Evolutionary conservation across 2,888 invertebrate species (phyloP).

Genomic region (Linnaemya tessellans): DNA sequence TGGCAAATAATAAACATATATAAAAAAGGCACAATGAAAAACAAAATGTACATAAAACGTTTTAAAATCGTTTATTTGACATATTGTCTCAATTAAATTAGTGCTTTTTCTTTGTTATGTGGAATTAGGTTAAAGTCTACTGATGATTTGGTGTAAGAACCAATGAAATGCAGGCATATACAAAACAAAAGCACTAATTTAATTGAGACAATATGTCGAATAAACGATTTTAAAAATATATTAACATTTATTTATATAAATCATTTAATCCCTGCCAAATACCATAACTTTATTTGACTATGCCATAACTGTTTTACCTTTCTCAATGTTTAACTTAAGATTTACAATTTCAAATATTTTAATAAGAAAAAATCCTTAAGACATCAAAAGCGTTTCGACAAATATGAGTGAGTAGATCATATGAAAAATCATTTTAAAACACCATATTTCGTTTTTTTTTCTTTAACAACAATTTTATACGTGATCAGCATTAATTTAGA

Average conservation of each 20-base stretch:
- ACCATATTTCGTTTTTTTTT: background rate
- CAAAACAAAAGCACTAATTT: too few species aligned
- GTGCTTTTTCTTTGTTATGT: too few species aligned
- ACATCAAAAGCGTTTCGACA: background rate
- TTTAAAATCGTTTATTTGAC: too few species aligned
- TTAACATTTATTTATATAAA: background rate
- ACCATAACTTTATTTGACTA: background rate
- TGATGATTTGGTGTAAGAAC: too few species aligned
- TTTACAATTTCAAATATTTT: background rate
- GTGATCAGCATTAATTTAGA: slow-evolving; percentile 29
- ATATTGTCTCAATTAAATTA: too few species aligned
- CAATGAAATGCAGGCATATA: too few species aligned
- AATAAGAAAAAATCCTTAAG: background rate
- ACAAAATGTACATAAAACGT: too few species aligned
- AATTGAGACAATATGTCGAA: too few species aligned
- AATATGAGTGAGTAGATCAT: background rate
- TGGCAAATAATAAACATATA: too few species aligned
- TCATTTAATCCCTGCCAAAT: background rate
- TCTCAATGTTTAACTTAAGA: background rate
- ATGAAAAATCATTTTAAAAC: background rate
- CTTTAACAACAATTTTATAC: slow-evolving; percentile 13
- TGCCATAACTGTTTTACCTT: background rate
- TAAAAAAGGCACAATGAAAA: too few species aligned
- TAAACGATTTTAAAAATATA: too few species aligned
- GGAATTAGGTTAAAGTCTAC: too few species aligned